A percentile compares a stretch with the other conserved stretches of the same genome.
Conservation (phyloP, 2,797 vertebrate species). For the Atherinosoma microstoma region DNA sequence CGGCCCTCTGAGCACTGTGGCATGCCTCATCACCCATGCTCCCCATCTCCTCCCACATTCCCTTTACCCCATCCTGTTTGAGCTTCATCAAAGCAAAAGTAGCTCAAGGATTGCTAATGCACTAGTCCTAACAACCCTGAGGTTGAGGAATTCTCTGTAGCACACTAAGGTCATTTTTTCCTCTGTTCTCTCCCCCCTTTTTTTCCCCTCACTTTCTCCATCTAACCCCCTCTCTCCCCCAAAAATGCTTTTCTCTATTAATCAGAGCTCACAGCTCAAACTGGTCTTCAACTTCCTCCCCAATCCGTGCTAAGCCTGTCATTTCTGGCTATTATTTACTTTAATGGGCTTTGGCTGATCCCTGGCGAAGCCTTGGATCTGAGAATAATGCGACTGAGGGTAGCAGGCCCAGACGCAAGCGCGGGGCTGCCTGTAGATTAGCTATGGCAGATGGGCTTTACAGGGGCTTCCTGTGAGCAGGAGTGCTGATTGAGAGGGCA, state of each 20-base stretch:
- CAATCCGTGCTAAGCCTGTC: slow-evolving; percentile 99
- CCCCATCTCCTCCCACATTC: slow-evolving; percentile 22
- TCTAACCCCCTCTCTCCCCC: slow-evolving; percentile 89
- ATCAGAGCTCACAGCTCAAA: slow-evolving; percentile 99
- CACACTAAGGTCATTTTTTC: slow-evolving; percentile 94
- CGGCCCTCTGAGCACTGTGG: slow-evolving; percentile 86
- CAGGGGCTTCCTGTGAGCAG: slow-evolving; percentile 99
- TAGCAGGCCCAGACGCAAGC: slow-evolving; percentile 94
- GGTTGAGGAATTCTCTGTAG: slow-evolving; percentile 98
- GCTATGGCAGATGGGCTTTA: slow-evolving; percentile 99
- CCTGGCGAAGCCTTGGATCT: slow-evolving; percentile 98
- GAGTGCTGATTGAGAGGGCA: slow-evolving; percentile 99
- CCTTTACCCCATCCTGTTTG: slow-evolving; percentile 80
- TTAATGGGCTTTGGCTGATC: slow-evolving; percentile 99
- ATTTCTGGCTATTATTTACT: slow-evolving; percentile 99
- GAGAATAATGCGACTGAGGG: slow-evolving; percentile 99
- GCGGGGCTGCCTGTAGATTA: slow-evolving; percentile 99
- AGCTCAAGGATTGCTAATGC: slow-evolving; percentile 95
- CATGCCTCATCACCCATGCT: slow-evolving; percentile 60
- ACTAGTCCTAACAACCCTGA: slow-evolving; percentile 94
- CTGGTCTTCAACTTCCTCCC: slow-evolving; percentile 99
- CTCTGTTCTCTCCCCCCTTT: slow-evolving; percentile 63
- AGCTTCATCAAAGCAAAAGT: slow-evolving; percentile 95
- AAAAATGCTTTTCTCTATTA: slow-evolving; percentile 99
- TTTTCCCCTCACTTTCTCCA: slow-evolving; percentile 74